phyloP scores from a whole-genome alignment of 2,113 vertebrate species.

The Microcebus jonahi region DNA sequence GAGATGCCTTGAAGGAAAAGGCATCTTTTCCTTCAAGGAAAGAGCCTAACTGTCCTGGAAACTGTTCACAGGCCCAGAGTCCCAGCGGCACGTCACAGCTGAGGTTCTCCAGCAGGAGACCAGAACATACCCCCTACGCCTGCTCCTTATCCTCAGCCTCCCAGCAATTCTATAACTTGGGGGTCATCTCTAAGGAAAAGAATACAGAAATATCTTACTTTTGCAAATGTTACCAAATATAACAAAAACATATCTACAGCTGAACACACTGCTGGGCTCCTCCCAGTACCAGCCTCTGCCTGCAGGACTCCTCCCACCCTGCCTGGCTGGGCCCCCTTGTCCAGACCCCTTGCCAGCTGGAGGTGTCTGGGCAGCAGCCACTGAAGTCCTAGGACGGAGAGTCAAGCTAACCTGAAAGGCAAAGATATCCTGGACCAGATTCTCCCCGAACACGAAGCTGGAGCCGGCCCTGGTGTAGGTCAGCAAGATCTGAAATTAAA shows the following conservation, averaged over 20 bases:
- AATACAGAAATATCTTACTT: neutral
- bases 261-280: neutral
- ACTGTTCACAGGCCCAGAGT: neutral
- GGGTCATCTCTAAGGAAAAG: neutral
- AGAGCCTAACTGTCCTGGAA: neutral
- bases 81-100: neutral
- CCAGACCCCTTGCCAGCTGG: neutral
- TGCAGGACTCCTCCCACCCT: too few species aligned
- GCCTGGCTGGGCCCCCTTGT: too few species aligned
- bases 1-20: neutral
- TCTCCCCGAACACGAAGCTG: conserved; percentile 92
- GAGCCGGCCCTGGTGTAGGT: conserved; percentile 92
- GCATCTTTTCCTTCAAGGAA: too few species aligned
- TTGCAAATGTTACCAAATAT: neutral
- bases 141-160: neutral
- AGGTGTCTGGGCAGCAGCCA: neutral
- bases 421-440: conserved; percentile 87
- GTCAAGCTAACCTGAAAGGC: conserved; percentile 93
- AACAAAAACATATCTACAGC: neutral
- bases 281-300: neutral
- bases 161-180: neutral
- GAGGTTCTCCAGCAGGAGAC: neutral
- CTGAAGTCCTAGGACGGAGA: neutral
- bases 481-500: conserved; percentile 89
- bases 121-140: too few species aligned